These are phyloP conservation scores for Cheirogaleus medius DNA, from an alignment of 2,113 vertebrate genomes.

Conservation along the genomic window DNA sequence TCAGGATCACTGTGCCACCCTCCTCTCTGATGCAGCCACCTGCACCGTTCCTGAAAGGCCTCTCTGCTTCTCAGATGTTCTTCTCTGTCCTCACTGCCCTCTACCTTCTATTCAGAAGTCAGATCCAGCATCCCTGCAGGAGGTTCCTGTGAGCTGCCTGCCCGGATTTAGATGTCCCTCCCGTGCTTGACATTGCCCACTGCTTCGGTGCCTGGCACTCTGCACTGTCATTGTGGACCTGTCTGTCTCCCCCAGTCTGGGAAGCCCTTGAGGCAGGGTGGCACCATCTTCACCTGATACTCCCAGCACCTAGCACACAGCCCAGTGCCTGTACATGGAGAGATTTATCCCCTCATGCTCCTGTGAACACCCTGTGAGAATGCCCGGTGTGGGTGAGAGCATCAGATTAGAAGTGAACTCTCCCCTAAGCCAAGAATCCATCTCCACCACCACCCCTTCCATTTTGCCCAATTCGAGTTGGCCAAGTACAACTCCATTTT, in stretches of 20 bases:
- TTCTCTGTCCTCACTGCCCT: too few species aligned
- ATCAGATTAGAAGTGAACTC: background rate
- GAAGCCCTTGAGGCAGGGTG: background rate
- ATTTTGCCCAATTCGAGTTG: background rate
- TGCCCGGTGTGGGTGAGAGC: background rate
- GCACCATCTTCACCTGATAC: background rate
- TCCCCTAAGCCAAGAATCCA: accelerated
- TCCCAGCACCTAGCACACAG: background rate
- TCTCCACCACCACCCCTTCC: background rate
- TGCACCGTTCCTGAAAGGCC: background rate
- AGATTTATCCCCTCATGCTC: background rate
- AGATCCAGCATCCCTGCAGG: background rate
- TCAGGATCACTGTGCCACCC: background rate
- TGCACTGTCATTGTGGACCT: too few species aligned
- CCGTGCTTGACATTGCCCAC: accelerated
- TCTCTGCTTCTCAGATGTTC: background rate
- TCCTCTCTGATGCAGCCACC: too few species aligned
- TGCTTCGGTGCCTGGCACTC: background rate
- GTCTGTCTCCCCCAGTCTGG: background rate
- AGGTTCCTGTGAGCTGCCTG: background rate
- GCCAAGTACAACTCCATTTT: background rate
- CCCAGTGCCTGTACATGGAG: background rate
- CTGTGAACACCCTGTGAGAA: background rate
- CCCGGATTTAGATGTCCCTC: background rate
- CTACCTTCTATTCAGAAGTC: background rate